Conservation (phyloP, 2,797 vertebrate species). For the Gymnocypris eckloni region DNA sequence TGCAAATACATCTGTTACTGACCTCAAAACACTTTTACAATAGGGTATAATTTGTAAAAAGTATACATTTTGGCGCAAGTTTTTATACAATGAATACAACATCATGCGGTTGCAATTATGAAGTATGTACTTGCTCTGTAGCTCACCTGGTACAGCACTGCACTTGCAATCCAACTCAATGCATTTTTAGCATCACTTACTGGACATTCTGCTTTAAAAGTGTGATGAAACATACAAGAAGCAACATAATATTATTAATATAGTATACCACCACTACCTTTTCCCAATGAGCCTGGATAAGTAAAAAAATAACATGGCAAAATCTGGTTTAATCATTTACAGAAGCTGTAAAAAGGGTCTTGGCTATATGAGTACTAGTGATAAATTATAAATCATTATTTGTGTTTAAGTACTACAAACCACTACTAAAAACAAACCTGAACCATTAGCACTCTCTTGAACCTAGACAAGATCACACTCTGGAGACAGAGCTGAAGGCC, state of each 20-base stretch:
- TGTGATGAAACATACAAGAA: neutral
- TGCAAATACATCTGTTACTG: too few relatives aligned
- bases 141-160: neutral
- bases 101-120: too few relatives aligned
- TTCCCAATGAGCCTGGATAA: neutral
- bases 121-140: neutral
- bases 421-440: too few relatives aligned
- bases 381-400: constrained; percentile 16
- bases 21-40: neutral
- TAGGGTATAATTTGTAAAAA: neutral
- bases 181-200: neutral
- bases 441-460: constrained; percentile 8
- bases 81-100: too few relatives aligned
- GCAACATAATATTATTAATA: neutral
- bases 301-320: neutral
- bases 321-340: neutral
- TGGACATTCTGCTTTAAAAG: neutral
- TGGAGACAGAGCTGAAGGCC: constrained; percentile 12
- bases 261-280: too few relatives aligned
- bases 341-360: neutral
- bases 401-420: constrained; percentile 3
- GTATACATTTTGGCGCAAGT: neutral
- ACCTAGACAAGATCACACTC: neutral
- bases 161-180: neutral
- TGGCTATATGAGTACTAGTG: neutral